Conservation (phyloP, 1,140 invertebrate genomes). For the Rhizoglyphus robini region DNA sequence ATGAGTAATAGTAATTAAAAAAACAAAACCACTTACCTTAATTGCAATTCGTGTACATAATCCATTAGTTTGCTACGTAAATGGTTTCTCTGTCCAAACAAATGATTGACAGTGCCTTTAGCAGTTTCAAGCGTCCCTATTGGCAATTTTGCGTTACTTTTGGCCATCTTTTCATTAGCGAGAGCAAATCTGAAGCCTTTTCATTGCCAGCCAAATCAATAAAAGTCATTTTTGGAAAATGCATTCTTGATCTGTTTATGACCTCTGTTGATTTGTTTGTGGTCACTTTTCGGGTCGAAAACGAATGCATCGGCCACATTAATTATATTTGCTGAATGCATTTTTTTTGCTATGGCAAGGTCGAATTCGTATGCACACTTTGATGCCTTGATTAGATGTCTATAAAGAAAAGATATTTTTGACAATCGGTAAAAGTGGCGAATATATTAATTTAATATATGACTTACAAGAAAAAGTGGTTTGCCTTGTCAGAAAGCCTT, state of each 20-base stretch:
- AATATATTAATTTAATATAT: no score
- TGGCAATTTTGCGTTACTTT: no score
- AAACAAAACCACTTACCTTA: conserved; percentile 20
- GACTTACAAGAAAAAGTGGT: neutral
- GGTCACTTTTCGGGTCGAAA: conserved; percentile 71
- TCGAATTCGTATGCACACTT: conserved; percentile 61
- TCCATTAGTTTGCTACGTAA: conserved; percentile 18
- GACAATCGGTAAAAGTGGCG: neutral
- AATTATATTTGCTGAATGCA: conserved; percentile 29
- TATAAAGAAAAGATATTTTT: neutral
- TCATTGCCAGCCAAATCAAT: conserved; percentile 38
- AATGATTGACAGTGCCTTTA: conserved; percentile 14
- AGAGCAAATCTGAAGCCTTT: conserved; percentile 47
- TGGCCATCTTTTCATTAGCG: neutral
- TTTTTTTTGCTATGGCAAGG: conserved; percentile 53
- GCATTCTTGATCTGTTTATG: conserved; percentile 65
- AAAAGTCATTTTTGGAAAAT: conserved; percentile 21
- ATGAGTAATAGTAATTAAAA: no score
- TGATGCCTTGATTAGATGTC: conserved; percentile 37
- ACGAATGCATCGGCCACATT: conserved; percentile 55
- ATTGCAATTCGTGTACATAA: conserved; percentile 19
- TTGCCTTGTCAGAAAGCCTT: neutral
- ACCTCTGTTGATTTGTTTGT: conserved; percentile 63
- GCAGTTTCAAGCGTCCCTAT: conserved; percentile 9
- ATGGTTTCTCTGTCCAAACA: conserved; percentile 15